A percentile compares a stretch with the other conserved stretches of the same genome.
Conservation (phyloP, 2,888 invertebrate species). For the Drosophila pseudotalamancana region DNA sequence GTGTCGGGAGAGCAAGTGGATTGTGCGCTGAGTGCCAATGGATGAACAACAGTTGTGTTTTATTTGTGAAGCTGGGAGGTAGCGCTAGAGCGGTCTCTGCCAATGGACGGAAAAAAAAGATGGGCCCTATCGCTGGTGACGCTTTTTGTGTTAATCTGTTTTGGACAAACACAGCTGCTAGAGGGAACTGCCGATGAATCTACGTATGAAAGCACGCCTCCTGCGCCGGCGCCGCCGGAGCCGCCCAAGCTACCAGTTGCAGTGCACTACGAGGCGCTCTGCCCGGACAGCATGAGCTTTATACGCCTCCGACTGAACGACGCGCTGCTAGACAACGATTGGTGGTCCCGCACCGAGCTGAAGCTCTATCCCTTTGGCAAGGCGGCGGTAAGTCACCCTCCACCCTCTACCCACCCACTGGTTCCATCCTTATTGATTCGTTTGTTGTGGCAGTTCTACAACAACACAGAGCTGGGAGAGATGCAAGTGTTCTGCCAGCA, state of each 20-base stretch:
- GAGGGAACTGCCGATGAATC: too few relatives aligned
- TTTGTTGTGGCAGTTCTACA: constrained; percentile 54
- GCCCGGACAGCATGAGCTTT: constrained; percentile 81
- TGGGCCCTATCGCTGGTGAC: constrained; percentile 20
- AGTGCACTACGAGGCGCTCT: constrained; percentile 83
- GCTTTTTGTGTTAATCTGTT: not conserved
- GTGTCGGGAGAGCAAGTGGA: not conserved
- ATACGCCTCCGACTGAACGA: constrained; percentile 71
- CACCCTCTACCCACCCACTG: not conserved
- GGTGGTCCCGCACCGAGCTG: constrained; percentile 71
- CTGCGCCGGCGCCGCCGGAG: not conserved
- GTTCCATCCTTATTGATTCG: not conserved
- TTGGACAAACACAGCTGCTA: constrained; percentile 5
- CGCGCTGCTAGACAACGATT: constrained; percentile 68
- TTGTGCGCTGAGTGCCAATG: not conserved
- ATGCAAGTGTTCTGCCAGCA: constrained; percentile 80
- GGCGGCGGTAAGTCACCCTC: constrained; percentile 72
- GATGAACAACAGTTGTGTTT: constrained; percentile 54
- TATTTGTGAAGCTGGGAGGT: constrained; percentile 50
- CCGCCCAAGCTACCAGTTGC: constrained; percentile 66
- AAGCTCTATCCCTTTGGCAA: constrained; percentile 83
- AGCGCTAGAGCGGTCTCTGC: constrained; percentile 9
- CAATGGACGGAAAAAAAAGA: constrained; percentile 31
- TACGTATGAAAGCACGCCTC: not conserved
- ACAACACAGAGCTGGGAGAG: constrained; percentile 59